Evolutionary conservation across 2,113 vertebrate genomes (phyloP).

Genomic region (Pluvianellus socialis): DNA sequence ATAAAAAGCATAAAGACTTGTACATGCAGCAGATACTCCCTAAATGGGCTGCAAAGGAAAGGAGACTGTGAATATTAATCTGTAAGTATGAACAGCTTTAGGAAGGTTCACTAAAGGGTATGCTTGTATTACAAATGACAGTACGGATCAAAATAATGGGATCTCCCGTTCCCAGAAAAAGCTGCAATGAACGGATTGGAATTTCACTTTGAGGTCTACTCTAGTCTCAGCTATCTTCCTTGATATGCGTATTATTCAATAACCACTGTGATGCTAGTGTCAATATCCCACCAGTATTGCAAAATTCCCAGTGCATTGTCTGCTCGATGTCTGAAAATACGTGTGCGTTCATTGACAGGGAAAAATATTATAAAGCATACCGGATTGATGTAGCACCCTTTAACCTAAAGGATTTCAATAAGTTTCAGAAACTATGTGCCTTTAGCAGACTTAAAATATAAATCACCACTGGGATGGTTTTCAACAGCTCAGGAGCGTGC

Average conservation of each 20-base stretch:
- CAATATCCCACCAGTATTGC: not conserved
- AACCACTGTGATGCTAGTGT: not conserved
- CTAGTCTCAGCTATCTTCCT: not conserved
- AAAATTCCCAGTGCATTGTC: not conserved
- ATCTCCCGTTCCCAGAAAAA: not conserved
- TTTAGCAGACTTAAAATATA: not conserved
- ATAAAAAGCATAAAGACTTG: not conserved
- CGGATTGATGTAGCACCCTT: not conserved
- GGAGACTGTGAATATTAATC: not conserved
- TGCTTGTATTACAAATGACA: not conserved
- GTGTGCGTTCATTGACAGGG: not conserved
- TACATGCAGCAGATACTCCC: not conserved
- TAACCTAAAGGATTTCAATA: not conserved
- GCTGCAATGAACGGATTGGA: not conserved
- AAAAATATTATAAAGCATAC: not conserved
- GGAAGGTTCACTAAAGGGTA: not conserved
- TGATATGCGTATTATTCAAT: not conserved
- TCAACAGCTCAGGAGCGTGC: not conserved
- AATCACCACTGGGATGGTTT: not conserved
- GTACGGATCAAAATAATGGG: slow-evolving; percentile 7
- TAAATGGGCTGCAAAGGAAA: not conserved
- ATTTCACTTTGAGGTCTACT: slow-evolving; percentile 7
- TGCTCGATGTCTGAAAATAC: not conserved
- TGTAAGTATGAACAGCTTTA: not conserved
- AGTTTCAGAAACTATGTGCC: not conserved